Base-by-base conservation (phyloP, 1,140 invertebrate genomes). In the Drosophila lini region DNA sequence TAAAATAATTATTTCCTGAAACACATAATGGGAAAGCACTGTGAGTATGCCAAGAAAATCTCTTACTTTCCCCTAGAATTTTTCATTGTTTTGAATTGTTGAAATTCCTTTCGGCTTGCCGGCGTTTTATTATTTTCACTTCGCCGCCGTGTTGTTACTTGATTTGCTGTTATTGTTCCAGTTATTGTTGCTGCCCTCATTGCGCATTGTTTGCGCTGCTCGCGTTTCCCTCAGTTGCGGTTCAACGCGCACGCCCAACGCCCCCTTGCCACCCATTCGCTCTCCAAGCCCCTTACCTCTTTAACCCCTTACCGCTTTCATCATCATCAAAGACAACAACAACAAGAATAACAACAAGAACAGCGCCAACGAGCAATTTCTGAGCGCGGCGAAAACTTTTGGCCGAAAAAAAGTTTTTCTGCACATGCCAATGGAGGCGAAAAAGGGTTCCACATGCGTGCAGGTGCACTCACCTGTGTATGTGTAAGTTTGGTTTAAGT, bases 381-480 rank as follows among this genome's bases (percentile, higher is more conserved):
- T 59, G 53, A 59, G 69, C 52, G 52, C 36, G 55, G 67, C 80
- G 53, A 80, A 88, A 88, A 89, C 84, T 88, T 88, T 82, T 34
- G 22, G 25, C 65, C 71, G 34, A 71, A 79, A 85, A 84, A 85
- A 57, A 67, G 41, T 77, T 77, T 47, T 71, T 88, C 70, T 77
- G 62, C 80, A 86, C 83, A 88, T 88, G 80, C 73, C 80, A 83
- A 76, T 76, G 63, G 48, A 67, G 53, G 71, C 73, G 71, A 76
- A 77, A 76, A 86, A 88, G 83, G 84, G 83, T 88, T 86, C 74
- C 83, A 81, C 80, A 86, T 88, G 82, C 82, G 83, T 86, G 80
- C 82, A 88, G 75, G 79, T 88, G 82, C 83, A 86, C 70, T 65
- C 74, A 76, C 41, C 60, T 61, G 52, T 44, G 28, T 48, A 61